phyloP scores from a whole-genome alignment of 2,797 vertebrate species.

The Oreochromis grahami region DNA sequence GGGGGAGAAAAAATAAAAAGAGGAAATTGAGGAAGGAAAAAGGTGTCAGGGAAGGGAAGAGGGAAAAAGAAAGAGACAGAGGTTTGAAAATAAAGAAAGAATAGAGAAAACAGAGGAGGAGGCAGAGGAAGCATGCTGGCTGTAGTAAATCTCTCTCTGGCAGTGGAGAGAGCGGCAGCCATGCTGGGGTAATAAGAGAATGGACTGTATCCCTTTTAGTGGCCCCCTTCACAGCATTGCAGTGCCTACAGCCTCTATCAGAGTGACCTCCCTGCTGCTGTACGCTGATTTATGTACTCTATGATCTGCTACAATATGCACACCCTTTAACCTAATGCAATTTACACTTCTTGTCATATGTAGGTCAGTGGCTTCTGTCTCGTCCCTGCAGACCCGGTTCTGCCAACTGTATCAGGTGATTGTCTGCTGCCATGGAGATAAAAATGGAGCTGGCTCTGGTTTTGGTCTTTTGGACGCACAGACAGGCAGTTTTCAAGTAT shows the following conservation, averaged over 20 bases:
- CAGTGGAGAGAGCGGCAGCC: neutral
- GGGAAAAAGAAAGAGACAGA: neutral
- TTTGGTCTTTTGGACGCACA: neutral
- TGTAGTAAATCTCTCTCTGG: slow-evolving; percentile 44
- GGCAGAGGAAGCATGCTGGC: neutral
- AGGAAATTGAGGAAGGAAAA: neutral
- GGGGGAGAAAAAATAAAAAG: neutral
- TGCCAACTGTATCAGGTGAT: slow-evolving; percentile 47
- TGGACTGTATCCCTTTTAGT: slow-evolving; percentile 39
- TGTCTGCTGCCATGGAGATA: slow-evolving; percentile 51
- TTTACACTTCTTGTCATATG: slow-evolving; percentile 28
- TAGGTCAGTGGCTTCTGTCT: slow-evolving; percentile 47
- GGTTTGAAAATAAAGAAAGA: slow-evolving; percentile 21
- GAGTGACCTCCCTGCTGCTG: neutral
- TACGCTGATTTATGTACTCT: slow-evolving; percentile 7
- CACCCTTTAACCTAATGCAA: neutral
- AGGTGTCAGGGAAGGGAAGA: neutral
- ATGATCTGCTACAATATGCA: slow-evolving; percentile 16
- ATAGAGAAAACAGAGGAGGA: neutral
- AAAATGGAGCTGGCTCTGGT: slow-evolving; percentile 8
- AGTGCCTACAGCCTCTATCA: neutral
- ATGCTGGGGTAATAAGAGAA: slow-evolving; percentile 48
- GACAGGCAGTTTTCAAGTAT: slow-evolving; percentile 2
- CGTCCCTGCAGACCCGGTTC: slow-evolving; percentile 18
- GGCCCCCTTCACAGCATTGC: neutral